phyloP scores from a whole-genome alignment of 2,797 vertebrate species.

The Petrocephalus sullivani region DNA sequence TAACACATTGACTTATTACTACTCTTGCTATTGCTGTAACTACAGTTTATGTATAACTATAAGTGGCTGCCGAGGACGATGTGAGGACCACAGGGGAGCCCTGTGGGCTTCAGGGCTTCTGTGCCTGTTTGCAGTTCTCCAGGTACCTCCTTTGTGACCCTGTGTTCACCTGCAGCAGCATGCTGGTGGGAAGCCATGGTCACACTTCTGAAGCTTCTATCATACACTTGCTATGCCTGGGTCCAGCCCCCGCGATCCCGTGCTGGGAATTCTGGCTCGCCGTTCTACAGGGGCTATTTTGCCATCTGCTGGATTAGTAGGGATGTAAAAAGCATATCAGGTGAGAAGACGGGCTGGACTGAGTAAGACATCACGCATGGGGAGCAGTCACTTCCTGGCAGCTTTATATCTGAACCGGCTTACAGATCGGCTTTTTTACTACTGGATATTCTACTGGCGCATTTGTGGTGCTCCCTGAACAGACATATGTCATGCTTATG shows the following conservation, averaged over 20 bases:
- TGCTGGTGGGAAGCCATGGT: not conserved
- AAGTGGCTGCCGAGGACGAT: not conserved
- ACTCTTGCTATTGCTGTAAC: not conserved
- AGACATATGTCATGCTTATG: not conserved
- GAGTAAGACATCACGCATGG: not conserved
- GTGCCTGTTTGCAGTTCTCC: not conserved
- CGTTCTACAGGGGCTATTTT: not conserved
- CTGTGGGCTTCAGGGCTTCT: not conserved
- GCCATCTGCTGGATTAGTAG: not conserved
- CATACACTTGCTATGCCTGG: not conserved
- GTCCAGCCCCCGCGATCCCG: not conserved
- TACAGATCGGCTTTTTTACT: not conserved
- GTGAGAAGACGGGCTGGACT: not conserved
- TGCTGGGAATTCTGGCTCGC: not conserved
- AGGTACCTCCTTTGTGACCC: not conserved
- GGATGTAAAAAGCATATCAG: not conserved
- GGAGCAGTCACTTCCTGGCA: not conserved
- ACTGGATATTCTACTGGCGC: not conserved
- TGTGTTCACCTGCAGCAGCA: not conserved
- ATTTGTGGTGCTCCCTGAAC: not conserved
- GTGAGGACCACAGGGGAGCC: not conserved
- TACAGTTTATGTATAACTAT: not conserved
- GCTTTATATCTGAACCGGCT: not conserved
- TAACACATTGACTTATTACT: not conserved
- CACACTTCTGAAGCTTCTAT: not conserved